These are phyloP conservation scores for Colius striatus DNA, from an alignment of 2,113 vertebrate species.

Conservation along the genomic window DNA sequence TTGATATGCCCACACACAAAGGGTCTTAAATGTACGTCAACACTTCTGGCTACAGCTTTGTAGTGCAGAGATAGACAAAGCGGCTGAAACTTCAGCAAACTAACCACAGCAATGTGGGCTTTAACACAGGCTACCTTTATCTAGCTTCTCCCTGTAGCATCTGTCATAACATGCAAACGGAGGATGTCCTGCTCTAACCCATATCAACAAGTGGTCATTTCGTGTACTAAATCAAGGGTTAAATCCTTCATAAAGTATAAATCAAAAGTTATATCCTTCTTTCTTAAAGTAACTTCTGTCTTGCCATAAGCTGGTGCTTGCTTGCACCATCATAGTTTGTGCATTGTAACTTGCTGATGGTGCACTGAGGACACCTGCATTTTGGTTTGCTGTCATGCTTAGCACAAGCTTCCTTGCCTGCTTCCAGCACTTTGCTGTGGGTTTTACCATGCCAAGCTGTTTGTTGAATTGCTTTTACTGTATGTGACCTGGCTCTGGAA, in stretches of 20 bases:
- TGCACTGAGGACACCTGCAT: rapidly evolving
- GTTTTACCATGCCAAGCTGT: not conserved
- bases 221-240: not conserved
- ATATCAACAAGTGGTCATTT: not conserved
- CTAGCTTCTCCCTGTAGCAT: not conserved
- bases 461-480: not conserved
- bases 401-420: rapidly evolving
- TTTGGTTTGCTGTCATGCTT: not conserved
- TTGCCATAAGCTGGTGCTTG: not conserved
- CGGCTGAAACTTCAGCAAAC: not conserved
- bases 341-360: not conserved
- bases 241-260: not conserved
- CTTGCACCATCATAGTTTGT: not conserved
- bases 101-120: not conserved
- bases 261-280: not conserved
- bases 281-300: not conserved
- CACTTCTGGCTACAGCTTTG: not conserved
- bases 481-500: not conserved
- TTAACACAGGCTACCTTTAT: not conserved
- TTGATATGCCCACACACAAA: rapidly evolving
- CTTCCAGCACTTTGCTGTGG: rapidly evolving
- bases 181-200: not conserved
- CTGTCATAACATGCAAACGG: not conserved
- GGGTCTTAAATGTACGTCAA: not conserved
- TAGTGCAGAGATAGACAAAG: not conserved